These are phyloP conservation scores for Epirrhoe tristata DNA, from an alignment of 2,888 invertebrate species.

Conservation along the genomic window DNA sequence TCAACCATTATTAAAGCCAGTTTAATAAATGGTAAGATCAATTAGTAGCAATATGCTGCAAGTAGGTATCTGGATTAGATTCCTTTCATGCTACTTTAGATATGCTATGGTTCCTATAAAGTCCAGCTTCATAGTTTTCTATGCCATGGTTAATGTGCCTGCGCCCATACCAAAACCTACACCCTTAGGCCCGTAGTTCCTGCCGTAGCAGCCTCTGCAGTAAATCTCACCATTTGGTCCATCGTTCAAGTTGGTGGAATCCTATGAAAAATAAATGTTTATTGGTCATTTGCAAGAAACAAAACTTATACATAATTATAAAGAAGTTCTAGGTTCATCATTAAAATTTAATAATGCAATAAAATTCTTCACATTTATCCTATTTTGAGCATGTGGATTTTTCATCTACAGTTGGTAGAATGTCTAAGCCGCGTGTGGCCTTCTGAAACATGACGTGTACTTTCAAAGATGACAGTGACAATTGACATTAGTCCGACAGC, in stretches of 20 bases:
- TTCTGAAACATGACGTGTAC: slow-evolving; percentile 19
- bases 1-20: slow-evolving; percentile 85
- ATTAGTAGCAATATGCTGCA: slow-evolving; percentile 63
- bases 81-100: slow-evolving; percentile 73
- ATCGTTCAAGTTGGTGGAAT: slow-evolving; percentile 95
- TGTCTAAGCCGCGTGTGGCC: not conserved
- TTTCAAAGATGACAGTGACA: slow-evolving; percentile 13
- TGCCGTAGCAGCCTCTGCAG: slow-evolving; percentile 95
- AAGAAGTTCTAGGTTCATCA: too few species aligned
- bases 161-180: slow-evolving; percentile 97
- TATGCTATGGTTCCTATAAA: slow-evolving; percentile 69
- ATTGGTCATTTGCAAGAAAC: too few species aligned
- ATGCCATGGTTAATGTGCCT: slow-evolving; percentile 95
- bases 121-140: slow-evolving; percentile 75
- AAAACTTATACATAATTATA: too few species aligned
- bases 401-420: slow-evolving; percentile 7
- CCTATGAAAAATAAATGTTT: slow-evolving; percentile 67
- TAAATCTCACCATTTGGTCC: slow-evolving; percentile 97
- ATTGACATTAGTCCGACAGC: slow-evolving; percentile 14
- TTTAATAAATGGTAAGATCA: slow-evolving; percentile 83
- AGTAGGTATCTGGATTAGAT: slow-evolving; percentile 65
- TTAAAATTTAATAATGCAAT: too few species aligned
- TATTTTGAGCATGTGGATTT: too few species aligned
- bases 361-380: too few species aligned
- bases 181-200: slow-evolving; percentile 94